Base-by-base conservation (phyloP, 2,888 invertebrate genomes). In the Cyclophora albipunctata region DNA sequence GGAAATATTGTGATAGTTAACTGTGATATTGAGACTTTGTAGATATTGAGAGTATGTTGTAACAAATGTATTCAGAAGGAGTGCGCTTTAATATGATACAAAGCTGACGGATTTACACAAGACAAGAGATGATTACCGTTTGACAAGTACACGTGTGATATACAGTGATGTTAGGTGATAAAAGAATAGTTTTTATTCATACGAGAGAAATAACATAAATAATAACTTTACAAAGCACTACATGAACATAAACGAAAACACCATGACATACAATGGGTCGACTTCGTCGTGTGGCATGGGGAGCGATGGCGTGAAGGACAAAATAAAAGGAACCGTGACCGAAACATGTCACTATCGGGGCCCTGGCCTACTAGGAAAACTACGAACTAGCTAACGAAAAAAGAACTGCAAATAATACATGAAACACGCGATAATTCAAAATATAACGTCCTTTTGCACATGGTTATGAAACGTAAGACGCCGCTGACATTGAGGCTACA, bases 211-310 rank as follows among this genome's bases (percentile, higher is more conserved):
- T 20, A 20, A 20, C 20, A 20, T 20, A 20, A 20, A 20, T 20
- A 20, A 20, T 20, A 20, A 20, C 20, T 20, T 20, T 20, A 20
- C 20, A 20, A 20, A 20, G 20, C 20, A 20, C 20, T 20, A 20
- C 20, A 20, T 20, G 2, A 20, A 20, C 20, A 20, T 53, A 63
- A 61, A 63, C 67, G 71, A 69, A 67, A 71, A 67, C 66, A 61
- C 64, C 63, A 64, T 64, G 69, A 76, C 57, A 70, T 78, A 80
- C 84, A 84, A 86, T 86, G 87, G 87, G 87, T 86, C 71, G 86
- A 86, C 87, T 86, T 86, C 64, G 73, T 69, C 83, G 81, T 74
- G 75, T 66, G 73, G 74, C 69, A 62, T 59, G 71, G 79, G 80
- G 69, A 57, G 50, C 60, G 63, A 57, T 47, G 61, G 71, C 71